Percentiles rank a stretch among this genome's conserved stretches.
phyloP scores from a whole-genome alignment of 1,140 invertebrate species.

The Penaeus japonicus region DNA sequence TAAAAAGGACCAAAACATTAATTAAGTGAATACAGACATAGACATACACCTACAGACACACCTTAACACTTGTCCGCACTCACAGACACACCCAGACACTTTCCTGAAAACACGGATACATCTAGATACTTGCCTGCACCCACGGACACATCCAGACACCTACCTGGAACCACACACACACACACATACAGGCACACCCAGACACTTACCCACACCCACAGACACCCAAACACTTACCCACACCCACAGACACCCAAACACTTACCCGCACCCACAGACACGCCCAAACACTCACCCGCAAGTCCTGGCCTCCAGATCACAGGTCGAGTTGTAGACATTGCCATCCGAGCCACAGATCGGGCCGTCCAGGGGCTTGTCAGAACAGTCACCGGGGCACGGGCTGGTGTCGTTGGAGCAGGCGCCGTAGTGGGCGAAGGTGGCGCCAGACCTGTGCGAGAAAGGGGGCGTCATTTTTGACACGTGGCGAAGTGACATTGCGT shows the following conservation, averaged over 20 bases:
- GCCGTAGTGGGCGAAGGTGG: conserved; percentile 45
- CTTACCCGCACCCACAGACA: not conserved
- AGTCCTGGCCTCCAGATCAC: conserved; percentile 88
- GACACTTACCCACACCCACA: not conserved
- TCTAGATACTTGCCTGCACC: not conserved
- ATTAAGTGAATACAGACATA: no score
- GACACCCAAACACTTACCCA: not conserved
- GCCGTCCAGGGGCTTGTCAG: conserved; percentile 81
- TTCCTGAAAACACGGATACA: not conserved
- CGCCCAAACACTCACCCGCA: conserved; percentile 76
- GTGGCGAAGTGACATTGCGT: not conserved
- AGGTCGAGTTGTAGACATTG: conserved; percentile 91
- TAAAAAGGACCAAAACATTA: no score
- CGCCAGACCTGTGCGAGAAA: conserved; percentile 54
- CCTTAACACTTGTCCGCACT: no score
- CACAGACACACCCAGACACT: not conserved
- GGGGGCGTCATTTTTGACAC: not conserved
- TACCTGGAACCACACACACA: not conserved
- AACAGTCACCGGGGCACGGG: conserved; percentile 81
- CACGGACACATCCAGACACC: not conserved
- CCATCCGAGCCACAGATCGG: conserved; percentile 87
- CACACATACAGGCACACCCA: not conserved
- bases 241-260: not conserved
- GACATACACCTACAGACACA: no score
- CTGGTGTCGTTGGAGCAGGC: conserved; percentile 16